Percentiles rank a stretch among this genome's conserved stretches.
phyloP scores from a whole-genome alignment of 2,113 vertebrate genomes.

The Lepus americanus region DNA sequence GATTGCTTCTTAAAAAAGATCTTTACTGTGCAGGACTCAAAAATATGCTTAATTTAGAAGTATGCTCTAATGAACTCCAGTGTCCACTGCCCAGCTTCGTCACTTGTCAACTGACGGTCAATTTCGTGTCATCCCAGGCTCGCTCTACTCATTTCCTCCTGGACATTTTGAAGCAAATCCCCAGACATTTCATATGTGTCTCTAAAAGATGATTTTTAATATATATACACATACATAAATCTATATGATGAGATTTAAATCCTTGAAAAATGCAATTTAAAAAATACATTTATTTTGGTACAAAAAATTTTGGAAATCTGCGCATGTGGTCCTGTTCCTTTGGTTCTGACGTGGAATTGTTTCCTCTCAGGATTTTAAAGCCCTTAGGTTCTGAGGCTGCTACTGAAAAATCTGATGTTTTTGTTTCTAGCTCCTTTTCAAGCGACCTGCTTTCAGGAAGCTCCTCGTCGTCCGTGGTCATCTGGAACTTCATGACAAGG shows the following conservation, averaged over 20 bases:
- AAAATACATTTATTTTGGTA: too few species aligned
- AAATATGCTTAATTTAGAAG: neutral
- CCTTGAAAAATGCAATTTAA: too few species aligned
- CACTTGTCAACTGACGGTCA: neutral
- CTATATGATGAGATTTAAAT: too few species aligned
- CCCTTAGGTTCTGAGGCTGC: neutral
- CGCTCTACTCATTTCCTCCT: neutral
- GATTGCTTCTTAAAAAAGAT: neutral
- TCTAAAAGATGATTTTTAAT: neutral
- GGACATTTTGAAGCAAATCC: neutral
- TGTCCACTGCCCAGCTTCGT: neutral
- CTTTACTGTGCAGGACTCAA: neutral
- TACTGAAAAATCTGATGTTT: neutral
- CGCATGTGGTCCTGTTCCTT: neutral
- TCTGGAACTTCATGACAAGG: neutral
- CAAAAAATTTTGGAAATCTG: too few species aligned
- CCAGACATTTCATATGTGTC: neutral
- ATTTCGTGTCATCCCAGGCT: neutral
- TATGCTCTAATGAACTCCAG: neutral
- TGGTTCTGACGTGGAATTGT: neutral
- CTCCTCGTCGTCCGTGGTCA: neutral
- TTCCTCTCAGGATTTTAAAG: constrained; percentile 14
- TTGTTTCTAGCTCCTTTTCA: neutral
- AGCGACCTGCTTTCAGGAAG: neutral
- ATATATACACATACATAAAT: neutral